Conservation (phyloP, 2,113 vertebrate genomes). For the Mus pahari region DNA sequence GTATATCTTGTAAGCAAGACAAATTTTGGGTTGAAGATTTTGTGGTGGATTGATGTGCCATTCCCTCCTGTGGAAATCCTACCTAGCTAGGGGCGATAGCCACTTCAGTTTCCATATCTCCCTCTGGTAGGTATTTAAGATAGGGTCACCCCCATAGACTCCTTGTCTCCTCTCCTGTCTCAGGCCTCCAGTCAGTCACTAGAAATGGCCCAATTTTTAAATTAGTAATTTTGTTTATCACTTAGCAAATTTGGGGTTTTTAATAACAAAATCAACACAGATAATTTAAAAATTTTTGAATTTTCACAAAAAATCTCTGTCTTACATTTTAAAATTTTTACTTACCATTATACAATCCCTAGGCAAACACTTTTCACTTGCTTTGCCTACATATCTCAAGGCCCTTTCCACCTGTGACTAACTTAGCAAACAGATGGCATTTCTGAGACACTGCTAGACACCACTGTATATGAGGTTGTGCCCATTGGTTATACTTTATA, state of each 20-base stretch:
- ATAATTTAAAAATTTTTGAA: neutral
- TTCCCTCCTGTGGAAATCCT: too few species aligned
- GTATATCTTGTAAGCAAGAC: too few species aligned
- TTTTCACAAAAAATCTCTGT: neutral
- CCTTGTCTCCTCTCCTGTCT: too few species aligned
- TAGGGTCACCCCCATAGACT: too few species aligned
- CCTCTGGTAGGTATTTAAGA: too few species aligned
- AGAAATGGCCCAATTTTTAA: neutral
- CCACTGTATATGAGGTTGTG: neutral
- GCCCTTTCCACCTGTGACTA: constrained; percentile 15
- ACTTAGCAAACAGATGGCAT: constrained; percentile 60
- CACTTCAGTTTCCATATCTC: too few species aligned
- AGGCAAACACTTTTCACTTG: neutral
- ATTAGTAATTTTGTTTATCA: neutral
- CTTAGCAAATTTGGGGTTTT: neutral
- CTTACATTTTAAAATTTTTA: neutral
- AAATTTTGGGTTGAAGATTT: too few species aligned
- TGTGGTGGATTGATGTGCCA: too few species aligned
- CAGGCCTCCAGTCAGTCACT: too few species aligned
- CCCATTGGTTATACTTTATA: constrained; percentile 25
- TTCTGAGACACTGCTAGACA: constrained; percentile 62
- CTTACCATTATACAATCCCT: neutral
- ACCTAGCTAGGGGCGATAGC: too few species aligned
- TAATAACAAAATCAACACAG: neutral
- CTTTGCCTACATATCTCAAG: neutral